These are phyloP conservation scores for Ascidia mentula DNA, from an alignment of 23 tunicate genomes.

Conservation along the genomic window DNA sequence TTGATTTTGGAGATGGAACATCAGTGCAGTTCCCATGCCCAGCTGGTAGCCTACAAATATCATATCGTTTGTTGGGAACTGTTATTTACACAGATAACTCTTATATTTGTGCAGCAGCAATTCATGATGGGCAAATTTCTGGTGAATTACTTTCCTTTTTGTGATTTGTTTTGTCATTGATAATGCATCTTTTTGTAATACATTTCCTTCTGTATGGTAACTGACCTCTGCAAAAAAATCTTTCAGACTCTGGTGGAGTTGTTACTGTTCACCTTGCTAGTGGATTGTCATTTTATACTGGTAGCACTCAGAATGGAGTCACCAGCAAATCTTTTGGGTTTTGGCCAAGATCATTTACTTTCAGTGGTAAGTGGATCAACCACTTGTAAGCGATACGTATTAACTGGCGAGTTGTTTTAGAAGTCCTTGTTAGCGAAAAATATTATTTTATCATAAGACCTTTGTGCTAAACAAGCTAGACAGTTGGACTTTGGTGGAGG, in stretches of 20 bases:
- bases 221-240: too few species aligned
- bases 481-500: background rate
- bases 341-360: background rate
- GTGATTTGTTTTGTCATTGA: too few species aligned
- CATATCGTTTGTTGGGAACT: conserved; percentile 3
- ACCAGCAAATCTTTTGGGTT: background rate
- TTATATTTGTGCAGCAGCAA: conserved; percentile 1
- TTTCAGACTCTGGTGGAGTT: conserved; percentile 1
- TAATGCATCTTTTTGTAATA: too few species aligned
- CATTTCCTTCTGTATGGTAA: too few species aligned
- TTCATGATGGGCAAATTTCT: conserved; percentile 6
- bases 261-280: background rate
- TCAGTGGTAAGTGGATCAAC: too few species aligned
- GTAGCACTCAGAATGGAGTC: background rate
- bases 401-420: too few species aligned
- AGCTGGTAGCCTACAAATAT: too few species aligned
- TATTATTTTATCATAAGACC: background rate
- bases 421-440: too few species aligned
- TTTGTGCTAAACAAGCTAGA: background rate
- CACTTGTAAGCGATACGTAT: too few species aligned
- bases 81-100: background rate
- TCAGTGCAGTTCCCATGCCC: too few species aligned
- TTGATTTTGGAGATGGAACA: too few species aligned
- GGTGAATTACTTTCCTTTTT: too few species aligned
- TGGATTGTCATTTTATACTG: background rate